Evolutionary conservation across 2,888 invertebrate species (phyloP), one percentile per base, ranked within the genome.

Genomic region (Chymomyza caudatula): DNA sequence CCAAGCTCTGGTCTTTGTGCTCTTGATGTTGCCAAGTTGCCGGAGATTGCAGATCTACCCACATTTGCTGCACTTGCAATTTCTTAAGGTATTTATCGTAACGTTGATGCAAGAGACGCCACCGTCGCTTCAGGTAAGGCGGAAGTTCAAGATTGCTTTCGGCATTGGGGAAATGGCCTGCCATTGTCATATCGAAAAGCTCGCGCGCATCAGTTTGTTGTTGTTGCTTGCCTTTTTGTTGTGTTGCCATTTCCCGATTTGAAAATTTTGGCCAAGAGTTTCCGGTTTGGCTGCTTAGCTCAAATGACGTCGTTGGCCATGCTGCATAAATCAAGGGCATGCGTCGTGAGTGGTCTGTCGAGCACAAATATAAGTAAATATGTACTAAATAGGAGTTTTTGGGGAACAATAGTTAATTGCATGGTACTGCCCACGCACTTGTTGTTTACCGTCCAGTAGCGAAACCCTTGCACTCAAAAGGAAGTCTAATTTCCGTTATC

Each of bases 1-100:
- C 11, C 29, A 11, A 37, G 3, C 11, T 1, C 2, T 4, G 11
- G 29, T 11, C 29, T 37, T 37, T 37, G 11, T 37, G 29, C 29
- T 8, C 29, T 11, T 37, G 29, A 2, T 37, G 1, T 53, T 15
- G 15, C 54, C 44, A 11, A 3, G 22, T 29, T 17, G 69, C 70
- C 86, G 86, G 86, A 81, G 79, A 82, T 81, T 86, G 81, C 68
- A 60, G 53, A 1, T 65, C 65, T 59, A 56, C 1, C 78, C 71
- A 85, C 43, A 66, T 59, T 57, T 67, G 79, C 15, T 66, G 71
- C 57, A 72, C 13, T 57, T 78, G 77, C 66, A 68, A 43, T 23
- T 78, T 23, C 61, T 71, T 74, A 5, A 49, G 29, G 8, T 71
- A 37, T 4, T 71, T 68, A 8, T 63, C 60, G 37, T 63, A 55